Evolutionary conservation across 1,140 invertebrate species (phyloP), one percentile per base, ranked within the genome.

Genomic region (Campoletis sonorensis): DNA sequence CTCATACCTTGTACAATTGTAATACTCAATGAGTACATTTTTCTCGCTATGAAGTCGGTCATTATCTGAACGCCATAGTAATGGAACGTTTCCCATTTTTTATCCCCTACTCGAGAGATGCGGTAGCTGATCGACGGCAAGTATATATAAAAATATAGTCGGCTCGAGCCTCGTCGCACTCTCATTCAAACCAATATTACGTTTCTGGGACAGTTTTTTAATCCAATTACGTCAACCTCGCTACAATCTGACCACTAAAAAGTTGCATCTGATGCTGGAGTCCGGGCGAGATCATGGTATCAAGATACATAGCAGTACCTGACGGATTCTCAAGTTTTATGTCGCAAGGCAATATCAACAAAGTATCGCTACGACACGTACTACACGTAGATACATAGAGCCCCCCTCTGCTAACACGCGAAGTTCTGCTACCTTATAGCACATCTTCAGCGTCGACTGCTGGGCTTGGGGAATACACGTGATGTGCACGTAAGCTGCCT

Each of bases 401-500:
- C 23, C 1, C 15, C 1, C n/a, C 61, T 13, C 21, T 13, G 23
- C 23, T 64, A 64, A 26, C 61, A 64, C 61, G 21, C 61, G 21
- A 26, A 64, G 61, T 64, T 54, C 18, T n/a, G 3, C n/a, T 18
- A 1, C 4, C 18, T 54, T 18, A 33, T 33, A 70, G 30, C 13
- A 70, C 26, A 15, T 70, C 30, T 23, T 64, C 61, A 64, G 61
- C 23, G 67, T 8, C 15, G 67, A 33, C 26, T 70, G 15, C 18
- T n/a, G 15, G 18, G 26, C 27, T 70, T 30, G 30, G 30, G 67
- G 26, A 33, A 30, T 33, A 70, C 67, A 33, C 26, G 67, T 33
- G 27, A 70, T 70, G 2, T n/a, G 27, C 67, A 70, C 67, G 67
- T 70, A 70, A 30, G 67, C 30, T 70, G 67, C 67, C 27, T 33